These are phyloP conservation scores for Alcedo quadribrachys DNA, from an alignment of 2,797 vertebrate genomes.

Conservation along the genomic window DNA sequence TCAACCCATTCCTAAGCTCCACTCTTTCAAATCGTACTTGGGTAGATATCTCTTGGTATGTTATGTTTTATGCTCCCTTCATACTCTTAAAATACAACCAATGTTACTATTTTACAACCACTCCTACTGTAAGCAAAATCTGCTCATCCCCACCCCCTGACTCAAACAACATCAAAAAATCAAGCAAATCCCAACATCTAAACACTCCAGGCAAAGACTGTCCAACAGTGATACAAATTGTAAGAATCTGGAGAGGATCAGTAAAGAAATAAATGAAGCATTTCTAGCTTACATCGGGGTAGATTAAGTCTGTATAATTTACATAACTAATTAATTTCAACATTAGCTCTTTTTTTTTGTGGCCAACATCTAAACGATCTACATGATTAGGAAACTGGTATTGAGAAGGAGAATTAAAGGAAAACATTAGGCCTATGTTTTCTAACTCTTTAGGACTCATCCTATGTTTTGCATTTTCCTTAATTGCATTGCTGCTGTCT, in stretches of 20 bases:
- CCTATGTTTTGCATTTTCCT: neutral
- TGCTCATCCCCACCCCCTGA: rapidly evolving
- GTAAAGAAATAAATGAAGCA: neutral
- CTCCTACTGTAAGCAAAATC: neutral
- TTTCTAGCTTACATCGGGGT: neutral
- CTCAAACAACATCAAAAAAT: neutral
- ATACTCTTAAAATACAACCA: neutral
- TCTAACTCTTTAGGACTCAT: neutral
- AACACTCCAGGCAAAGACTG: neutral
- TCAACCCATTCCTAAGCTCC: neutral
- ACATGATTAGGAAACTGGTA: neutral
- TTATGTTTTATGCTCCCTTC: neutral
- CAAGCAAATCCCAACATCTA: neutral
- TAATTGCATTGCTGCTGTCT: neutral
- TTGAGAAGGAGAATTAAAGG: neutral
- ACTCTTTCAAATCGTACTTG: neutral
- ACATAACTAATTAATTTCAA: neutral
- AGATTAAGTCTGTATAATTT: neutral
- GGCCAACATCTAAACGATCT: neutral
- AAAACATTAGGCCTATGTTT: neutral
- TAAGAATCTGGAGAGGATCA: neutral
- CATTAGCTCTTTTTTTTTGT: neutral
- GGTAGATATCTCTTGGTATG: neutral
- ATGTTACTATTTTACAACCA: neutral
- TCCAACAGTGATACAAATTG: neutral